Conservation (phyloP, 2,888 invertebrate species). For the Shargacucullia verbasci region DNA sequence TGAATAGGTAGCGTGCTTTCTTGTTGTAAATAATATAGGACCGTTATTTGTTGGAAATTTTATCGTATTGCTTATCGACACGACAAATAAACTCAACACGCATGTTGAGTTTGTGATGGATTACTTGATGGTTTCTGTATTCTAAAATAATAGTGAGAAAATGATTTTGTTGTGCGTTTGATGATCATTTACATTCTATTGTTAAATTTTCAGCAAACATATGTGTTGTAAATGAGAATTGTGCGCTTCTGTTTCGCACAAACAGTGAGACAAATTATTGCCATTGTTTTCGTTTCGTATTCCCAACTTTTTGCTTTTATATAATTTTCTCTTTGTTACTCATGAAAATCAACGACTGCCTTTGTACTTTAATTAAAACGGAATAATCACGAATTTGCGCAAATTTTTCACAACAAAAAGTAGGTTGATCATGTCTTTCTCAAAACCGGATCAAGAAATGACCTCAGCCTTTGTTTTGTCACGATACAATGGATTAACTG, state of each 20-base stretch:
- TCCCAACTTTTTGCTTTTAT: constrained; percentile 28
- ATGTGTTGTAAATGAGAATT: constrained; percentile 11
- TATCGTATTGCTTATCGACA: constrained; percentile 36
- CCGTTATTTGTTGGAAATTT: constrained; percentile 28
- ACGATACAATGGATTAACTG: constrained; percentile 44
- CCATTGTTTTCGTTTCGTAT: constrained; percentile 37
- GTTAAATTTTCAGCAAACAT: constrained; percentile 26
- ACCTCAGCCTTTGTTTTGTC: constrained; percentile 41
- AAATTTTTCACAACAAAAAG: constrained; percentile 16
- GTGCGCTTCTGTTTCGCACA: constrained; percentile 35
- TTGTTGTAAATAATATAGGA: constrained; percentile 18
- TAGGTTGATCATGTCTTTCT: constrained; percentile 25
- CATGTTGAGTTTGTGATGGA: constrained; percentile 14
- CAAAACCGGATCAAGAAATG: constrained; percentile 43
- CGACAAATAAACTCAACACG: constrained; percentile 27
- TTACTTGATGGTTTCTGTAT: not conserved
- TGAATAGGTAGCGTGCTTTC: constrained; percentile 37
- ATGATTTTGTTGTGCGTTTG: constrained; percentile 8
- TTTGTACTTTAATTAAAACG: constrained; percentile 25
- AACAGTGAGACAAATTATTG: constrained; percentile 41
- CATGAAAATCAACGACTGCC: constrained; percentile 7
- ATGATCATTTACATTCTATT: constrained; percentile 33
- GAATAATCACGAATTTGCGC: constrained; percentile 7
- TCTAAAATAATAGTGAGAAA: not conserved
- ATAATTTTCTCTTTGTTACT: constrained; percentile 40